Evolutionary conservation across 2,113 vertebrate species (phyloP), one percentile per base, ranked within the genome.

Genomic region (Elephantulus edwardii): DNA sequence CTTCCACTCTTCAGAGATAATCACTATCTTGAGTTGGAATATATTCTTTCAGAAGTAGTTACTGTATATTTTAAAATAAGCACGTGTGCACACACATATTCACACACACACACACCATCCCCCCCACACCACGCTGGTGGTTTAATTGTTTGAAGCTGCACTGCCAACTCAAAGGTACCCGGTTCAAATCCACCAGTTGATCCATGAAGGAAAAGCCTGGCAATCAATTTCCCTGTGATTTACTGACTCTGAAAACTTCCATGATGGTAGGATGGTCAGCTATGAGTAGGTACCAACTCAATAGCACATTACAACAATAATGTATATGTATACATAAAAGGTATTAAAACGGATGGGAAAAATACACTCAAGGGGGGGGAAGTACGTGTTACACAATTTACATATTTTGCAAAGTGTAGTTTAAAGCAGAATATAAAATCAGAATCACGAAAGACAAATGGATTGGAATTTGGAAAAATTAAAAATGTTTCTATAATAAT

Each of bases 381-480:
- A 68, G 3, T 35, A 64, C 26, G 14, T 84, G 40, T 79, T 54
- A 88, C 74, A 33, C 44, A 30, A 66, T 38, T 52, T 76, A 58
- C 62, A 44, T 44, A 71, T 78, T 7, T 24, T 78, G 64, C 72
- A 72, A 40, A 35, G 72, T 1, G 12, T 72, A 52, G 83, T 46
- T 83, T 1, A 74, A 82, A 70, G 70, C 6, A 60, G 70, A 91
- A 84, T 72, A 78, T 14, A 91, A 91, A 91, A 48, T 14, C n/a
- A 9, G 88, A 72, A 42, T 72, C 30, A 80, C 35, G 79, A 80
- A 93, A 66, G 6, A 89, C 16, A 66, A 74, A 75, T 38, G 24
- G 24, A 88, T 86, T 66, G 86, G 26, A 89, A 77, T 71, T 48
- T 81, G 40, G 24, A 70, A 82, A 94, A 85, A 68, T 62, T 28